Percentiles rank a stretch among this genome's conserved stretches.
These are phyloP conservation scores for Zaprionus lineosus DNA, from an alignment of 2,888 invertebrate species.

Conservation along the genomic window DNA sequence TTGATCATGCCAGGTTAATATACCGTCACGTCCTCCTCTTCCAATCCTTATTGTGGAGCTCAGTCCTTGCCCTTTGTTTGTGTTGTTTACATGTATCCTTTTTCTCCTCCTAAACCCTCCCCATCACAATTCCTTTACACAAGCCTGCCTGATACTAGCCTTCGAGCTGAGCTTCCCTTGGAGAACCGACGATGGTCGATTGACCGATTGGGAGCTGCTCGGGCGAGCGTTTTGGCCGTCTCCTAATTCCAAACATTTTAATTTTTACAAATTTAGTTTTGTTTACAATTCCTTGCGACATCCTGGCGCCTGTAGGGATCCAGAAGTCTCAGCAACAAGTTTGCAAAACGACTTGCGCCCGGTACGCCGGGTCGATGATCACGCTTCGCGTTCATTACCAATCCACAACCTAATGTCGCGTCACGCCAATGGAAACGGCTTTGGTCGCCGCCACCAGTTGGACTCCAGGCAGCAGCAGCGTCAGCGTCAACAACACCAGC, in stretches of 20 bases:
- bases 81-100: slow-evolving; percentile 22
- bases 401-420: slow-evolving; percentile 50
- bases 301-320: slow-evolving; percentile 43
- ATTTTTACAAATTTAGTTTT: slow-evolving; percentile 62
- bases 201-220: background rate
- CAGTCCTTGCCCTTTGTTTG: slow-evolving; percentile 2
- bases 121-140: too few species aligned
- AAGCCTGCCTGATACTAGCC: too few species aligned
- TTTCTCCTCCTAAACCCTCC: too few species aligned
- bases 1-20: slow-evolving; percentile 65
- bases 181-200: too few species aligned
- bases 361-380: slow-evolving; percentile 54
- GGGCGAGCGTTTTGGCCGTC: background rate
- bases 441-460: slow-evolving; percentile 40
- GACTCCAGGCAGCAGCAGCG: slow-evolving; percentile 48
- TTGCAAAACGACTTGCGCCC: slow-evolving; percentile 72
- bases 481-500: slow-evolving; percentile 27
- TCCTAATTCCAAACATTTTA: slow-evolving; percentile 19
- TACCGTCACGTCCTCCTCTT: background rate
- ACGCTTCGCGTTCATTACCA: slow-evolving; percentile 12
- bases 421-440: slow-evolving; percentile 53
- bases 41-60: slow-evolving; percentile 1
- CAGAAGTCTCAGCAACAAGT: slow-evolving; percentile 56
- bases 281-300: slow-evolving; percentile 76
- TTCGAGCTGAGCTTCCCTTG: too few species aligned